Evolutionary conservation across 2,888 invertebrate species (phyloP), one percentile per base, ranked within the genome.

Genomic region (Aporophyla lueneburgensis): DNA sequence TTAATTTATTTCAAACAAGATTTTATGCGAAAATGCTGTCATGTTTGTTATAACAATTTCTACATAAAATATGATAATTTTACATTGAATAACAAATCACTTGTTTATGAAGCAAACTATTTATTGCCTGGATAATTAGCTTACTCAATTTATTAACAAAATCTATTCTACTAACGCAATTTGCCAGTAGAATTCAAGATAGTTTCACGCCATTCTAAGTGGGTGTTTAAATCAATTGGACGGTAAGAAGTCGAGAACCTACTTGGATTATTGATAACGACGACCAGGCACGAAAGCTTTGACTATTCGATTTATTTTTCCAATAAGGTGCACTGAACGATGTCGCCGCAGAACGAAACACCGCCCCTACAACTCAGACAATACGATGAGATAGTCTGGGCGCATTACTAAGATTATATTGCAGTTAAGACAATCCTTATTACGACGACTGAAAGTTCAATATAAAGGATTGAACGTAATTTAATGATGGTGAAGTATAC

Each of bases 301-400:
- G 89, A 89, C 91, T 91, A 76, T 93, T 93, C 93, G 90, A 93
- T 94, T 94, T 92, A 92, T 91, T 93, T 93, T 93, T 92, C 92
- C 89, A 93, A 93, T 93, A 94, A 92, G 92, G 91, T 91, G 90
- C 88, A 90, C 88, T 90, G 93, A 93, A 91, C 91, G 93, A 92
- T 93, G 93, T 93, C 92, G 89, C 91, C 92, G 91, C 93, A 93
- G 93, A 94, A 94, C 94, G 93, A 94, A 95, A 95, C 94, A 95
- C 93, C 93, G 89, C 93, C 95, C 92, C 91, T 88, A 89, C 91
- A 91, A 88, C 90, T 85, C 85, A 83, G 85, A 89, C 88, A 81
- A 85, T 86, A 83, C 87, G 87, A 90, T 89, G 92, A 92, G 91
- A 91, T 91, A 90, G 93, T 93, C 93, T 93, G 91, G 89, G 88